phyloP scores from a whole-genome alignment of 23 tunicate species.

The Ascidia mentula region DNA sequence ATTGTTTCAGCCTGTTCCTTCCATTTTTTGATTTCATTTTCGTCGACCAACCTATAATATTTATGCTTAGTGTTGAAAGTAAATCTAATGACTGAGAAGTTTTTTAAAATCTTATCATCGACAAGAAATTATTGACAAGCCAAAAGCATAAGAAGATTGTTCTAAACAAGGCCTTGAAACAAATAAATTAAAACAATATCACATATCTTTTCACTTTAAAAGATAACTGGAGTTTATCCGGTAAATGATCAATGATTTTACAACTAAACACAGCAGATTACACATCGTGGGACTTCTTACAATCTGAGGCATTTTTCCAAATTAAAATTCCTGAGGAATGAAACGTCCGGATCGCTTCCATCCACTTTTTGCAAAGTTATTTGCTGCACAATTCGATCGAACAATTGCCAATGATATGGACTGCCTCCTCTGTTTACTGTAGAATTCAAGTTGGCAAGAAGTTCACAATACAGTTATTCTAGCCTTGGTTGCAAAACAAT shows the following conservation, averaged over 20 bases:
- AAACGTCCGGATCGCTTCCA: conserved; percentile 95
- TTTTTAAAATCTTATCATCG: no score
- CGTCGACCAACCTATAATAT: conserved; percentile 65
- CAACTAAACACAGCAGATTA: no score
- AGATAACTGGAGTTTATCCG: no score
- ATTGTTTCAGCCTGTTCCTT: conserved; percentile 86
- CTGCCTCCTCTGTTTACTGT: conserved; percentile 64
- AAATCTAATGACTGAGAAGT: no score
- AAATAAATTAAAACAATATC: neutral
- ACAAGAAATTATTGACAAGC: no score
- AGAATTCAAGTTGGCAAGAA: neutral
- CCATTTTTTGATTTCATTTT: conserved; percentile 85
- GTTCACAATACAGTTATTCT: neutral
- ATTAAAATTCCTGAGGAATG: conserved; percentile 70
- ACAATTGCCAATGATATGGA: conserved; percentile 85
- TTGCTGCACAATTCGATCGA: conserved; percentile 96
- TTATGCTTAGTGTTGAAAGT: neutral
- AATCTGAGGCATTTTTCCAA: conserved; percentile 80
- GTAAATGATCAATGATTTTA: no score
- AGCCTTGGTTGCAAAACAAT: neutral
- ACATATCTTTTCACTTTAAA: neutral
- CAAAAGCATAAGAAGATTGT: no score
- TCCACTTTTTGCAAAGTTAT: conserved; percentile 68
- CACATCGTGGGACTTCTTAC: conserved; percentile 33
- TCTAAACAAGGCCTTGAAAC: neutral